A percentile compares a stretch with the other conserved stretches of the same genome.
phyloP scores from a whole-genome alignment of 2,888 invertebrate species.

The Leptinotarsa peninsularis region DNA sequence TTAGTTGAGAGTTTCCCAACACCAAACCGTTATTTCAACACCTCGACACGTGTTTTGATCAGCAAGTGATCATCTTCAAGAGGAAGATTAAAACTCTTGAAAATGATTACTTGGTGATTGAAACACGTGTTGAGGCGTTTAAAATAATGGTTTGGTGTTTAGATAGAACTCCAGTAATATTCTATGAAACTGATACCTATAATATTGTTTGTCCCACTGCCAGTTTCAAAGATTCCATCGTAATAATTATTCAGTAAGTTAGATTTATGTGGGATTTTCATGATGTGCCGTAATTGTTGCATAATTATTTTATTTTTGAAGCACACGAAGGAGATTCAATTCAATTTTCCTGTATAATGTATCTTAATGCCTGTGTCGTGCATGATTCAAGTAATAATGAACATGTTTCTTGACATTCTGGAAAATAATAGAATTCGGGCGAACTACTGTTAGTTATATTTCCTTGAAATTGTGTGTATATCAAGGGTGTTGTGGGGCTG shows the following conservation, averaged over 20 bases:
- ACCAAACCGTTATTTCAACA: too few species aligned
- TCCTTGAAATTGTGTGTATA: neutral
- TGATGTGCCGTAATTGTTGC: slow-evolving; percentile 23
- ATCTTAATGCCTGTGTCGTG: neutral
- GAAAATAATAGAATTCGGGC: neutral
- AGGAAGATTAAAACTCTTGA: too few species aligned
- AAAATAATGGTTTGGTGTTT: too few species aligned
- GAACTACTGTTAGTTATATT: neutral
- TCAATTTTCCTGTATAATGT: neutral
- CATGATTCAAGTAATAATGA: slow-evolving; percentile 4
- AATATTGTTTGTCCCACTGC: slow-evolving; percentile 52
- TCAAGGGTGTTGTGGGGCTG: slow-evolving; percentile 19
- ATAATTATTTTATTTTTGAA: slow-evolving; percentile 11
- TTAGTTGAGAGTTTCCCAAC: slow-evolving; percentile 19
- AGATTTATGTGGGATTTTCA: slow-evolving; percentile 42
- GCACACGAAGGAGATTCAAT: slow-evolving; percentile 12
- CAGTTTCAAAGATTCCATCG: slow-evolving; percentile 40
- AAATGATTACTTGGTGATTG: too few species aligned
- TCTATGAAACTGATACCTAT: slow-evolving; percentile 25
- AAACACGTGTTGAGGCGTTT: too few species aligned
- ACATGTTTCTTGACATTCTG: neutral
- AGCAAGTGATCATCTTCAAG: too few species aligned
- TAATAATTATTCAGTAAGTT: slow-evolving; percentile 18
- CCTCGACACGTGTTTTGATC: too few species aligned
- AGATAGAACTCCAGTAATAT: too few species aligned